phyloP scores from a whole-genome alignment of 2,797 vertebrate species.

The Channallabes apus region DNA sequence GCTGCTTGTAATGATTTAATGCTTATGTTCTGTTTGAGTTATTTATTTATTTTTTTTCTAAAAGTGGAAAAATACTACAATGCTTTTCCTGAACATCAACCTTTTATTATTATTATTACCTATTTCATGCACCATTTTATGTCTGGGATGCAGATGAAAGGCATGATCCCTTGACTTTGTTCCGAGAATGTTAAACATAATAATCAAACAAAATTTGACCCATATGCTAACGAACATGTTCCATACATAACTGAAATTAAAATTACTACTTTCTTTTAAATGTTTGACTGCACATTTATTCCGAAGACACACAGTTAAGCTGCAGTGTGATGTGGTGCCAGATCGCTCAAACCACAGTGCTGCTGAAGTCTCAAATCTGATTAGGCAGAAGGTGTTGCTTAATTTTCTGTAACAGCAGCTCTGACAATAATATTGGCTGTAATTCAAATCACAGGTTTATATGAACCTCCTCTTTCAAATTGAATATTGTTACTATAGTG shows the following conservation, averaged over 20 bases:
- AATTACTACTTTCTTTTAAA: not conserved
- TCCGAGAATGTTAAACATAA: not conserved
- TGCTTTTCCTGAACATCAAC: not conserved
- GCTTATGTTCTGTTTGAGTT: not conserved
- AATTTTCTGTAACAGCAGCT: not conserved
- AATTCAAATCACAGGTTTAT: slow-evolving; percentile 1
- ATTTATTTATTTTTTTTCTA: not conserved
- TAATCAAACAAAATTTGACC: not conserved
- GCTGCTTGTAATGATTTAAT: not conserved
- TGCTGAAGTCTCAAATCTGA: not conserved
- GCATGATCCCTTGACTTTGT: not conserved
- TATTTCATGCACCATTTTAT: not conserved
- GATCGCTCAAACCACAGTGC: not conserved
- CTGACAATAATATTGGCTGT: not conserved
- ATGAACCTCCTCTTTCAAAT: not conserved
- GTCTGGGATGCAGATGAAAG: not conserved
- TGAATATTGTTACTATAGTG: not conserved
- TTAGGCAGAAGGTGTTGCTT: not conserved
- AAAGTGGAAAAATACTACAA: no score
- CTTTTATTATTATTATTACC: not conserved
- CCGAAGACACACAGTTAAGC: not conserved
- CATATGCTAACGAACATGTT: not conserved
- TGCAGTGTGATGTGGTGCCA: not conserved
- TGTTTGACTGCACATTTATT: not conserved
- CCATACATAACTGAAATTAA: not conserved